A percentile compares a stretch with the other conserved stretches of the same genome.
phyloP scores from a whole-genome alignment of 2,113 vertebrate species.

The Eurypyga helias region DNA sequence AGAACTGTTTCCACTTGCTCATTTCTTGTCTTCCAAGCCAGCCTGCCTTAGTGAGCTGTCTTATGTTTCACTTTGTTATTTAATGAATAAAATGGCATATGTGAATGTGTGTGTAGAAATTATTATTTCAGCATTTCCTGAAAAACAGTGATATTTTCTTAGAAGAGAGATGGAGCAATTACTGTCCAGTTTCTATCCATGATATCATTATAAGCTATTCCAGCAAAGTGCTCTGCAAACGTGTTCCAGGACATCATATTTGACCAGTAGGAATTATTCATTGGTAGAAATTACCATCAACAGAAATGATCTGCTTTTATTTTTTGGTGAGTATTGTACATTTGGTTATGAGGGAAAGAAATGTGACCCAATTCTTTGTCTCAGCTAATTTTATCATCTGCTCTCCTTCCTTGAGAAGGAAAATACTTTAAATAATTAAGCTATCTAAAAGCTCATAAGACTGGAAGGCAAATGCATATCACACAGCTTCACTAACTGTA shows the following conservation, averaged over 20 bases:
- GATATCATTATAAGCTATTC: not conserved
- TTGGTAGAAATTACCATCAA: not conserved
- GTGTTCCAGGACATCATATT: not conserved
- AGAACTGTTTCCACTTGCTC: not conserved
- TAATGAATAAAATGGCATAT: not conserved
- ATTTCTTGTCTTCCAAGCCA: not conserved
- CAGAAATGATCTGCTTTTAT: not conserved
- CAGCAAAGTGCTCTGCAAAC: not conserved
- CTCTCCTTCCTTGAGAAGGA: not conserved
- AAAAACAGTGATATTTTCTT: not conserved
- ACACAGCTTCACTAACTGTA: not conserved
- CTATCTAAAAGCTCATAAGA: not conserved
- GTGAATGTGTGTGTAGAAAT: not conserved
- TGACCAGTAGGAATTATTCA: not conserved
- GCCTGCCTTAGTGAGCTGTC: not conserved
- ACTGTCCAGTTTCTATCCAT: not conserved
- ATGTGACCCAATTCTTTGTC: not conserved
- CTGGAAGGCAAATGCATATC: not conserved
- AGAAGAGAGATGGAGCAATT: not conserved
- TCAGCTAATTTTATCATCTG: not conserved
- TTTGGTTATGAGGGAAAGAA: not conserved
- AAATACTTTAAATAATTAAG: conserved; percentile 27
- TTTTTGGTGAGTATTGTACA: not conserved
- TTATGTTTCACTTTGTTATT: not conserved
- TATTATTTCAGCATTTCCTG: not conserved